Base-by-base conservation (phyloP, 1,140 invertebrate species). In the Musca vetustissima region DNA sequence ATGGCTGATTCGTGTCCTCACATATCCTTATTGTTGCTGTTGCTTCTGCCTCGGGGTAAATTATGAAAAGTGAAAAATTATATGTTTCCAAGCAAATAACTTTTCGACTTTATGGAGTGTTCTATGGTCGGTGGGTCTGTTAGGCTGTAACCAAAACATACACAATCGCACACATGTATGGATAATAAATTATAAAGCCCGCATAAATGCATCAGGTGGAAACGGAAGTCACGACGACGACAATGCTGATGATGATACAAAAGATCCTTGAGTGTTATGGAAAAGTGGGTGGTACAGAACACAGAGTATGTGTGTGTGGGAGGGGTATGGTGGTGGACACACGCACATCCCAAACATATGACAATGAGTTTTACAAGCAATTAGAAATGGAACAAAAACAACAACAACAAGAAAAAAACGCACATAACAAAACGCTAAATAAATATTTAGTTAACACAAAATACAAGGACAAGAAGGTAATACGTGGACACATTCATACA, bases 21-120 rank as follows among this genome's bases (percentile, higher is more conserved):
- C 36, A 43, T 13, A 43, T 43, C 36, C 36, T 43, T 43, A 43
- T 43, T 43, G 36, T 43, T 43, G 36, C 11, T 43, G 13, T 43
- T 43, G 1, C 36, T 43, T 4, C 6, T 13, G 36, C 6, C 36
- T 32, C 36, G 36, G 36, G 4, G 36, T 61, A 61, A 61, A 61
- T 61, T 61, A 61, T 61, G 57, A 43, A 61, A 61, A 61, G 57
- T 61, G 57, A 61, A 61, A 61, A 61, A 61, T 61, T 61, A 61
- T 61, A 36, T 32, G 17, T 61, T 61, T 43, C 24, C 14, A 61
- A 13, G 8, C 24, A 43, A 61, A n/a, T 43, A 36, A 28, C 36
- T 43, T 13, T 2, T 15, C 32, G n/a, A 17, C n/a, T 36, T 24
- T 21, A 55, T 15, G 14, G 53, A 21, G 24, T 24, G 24, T 55